Base-by-base conservation (phyloP, 2,797 vertebrate species). In the Clarias laeviceps region DNA sequence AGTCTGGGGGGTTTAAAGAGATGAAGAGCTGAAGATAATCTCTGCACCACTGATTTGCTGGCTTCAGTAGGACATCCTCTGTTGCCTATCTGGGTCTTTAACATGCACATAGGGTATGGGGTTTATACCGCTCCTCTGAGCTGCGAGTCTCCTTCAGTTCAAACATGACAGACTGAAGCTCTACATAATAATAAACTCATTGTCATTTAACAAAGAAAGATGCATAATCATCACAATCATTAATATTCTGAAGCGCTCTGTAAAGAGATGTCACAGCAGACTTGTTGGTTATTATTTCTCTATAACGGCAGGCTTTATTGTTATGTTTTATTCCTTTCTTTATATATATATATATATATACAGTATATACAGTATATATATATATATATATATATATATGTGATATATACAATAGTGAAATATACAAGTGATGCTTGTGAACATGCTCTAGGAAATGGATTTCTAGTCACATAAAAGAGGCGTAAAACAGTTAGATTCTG, bases 381-480 rank as follows among this genome's bases (percentile, higher is more conserved):
- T 3, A 32, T 57, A 50, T 15, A 45, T 9, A 37, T 4, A 37
- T 37, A 37, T 4, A 37, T 37, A 37, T 40, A 40, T 40, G n/a
- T n/a, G n/a, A n/a, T n/a, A n/a, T n/a, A n/a, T n/a, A n/a, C n/a
- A n/a, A n/a, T n/a, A n/a, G n/a, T n/a, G n/a, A n/a, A n/a, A n/a
- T n/a, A n/a, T n/a, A n/a, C n/a, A 14, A 29, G n/a, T 56, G 15
- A 11, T 20, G 50, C 17, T 74, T 59, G 56, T 34, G 40, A 86
- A 83, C 66, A 74, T 81, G 69, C 54, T 5, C 14, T 15, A 14
- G 62, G 66, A 40, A 37, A 85, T 50, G 20, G 34, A 40, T 65
- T 69, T 62, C 61, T 65, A 84, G 87, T 87, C 82, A 74, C 79
- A 82, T 87, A 78, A 78, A 45, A 86, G 84, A 11, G 61, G 20